A percentile compares a stretch with the other conserved stretches of the same genome.
Evolutionary conservation across 2,797 vertebrate genomes (phyloP).

Genomic region (Tinamus major): DNA sequence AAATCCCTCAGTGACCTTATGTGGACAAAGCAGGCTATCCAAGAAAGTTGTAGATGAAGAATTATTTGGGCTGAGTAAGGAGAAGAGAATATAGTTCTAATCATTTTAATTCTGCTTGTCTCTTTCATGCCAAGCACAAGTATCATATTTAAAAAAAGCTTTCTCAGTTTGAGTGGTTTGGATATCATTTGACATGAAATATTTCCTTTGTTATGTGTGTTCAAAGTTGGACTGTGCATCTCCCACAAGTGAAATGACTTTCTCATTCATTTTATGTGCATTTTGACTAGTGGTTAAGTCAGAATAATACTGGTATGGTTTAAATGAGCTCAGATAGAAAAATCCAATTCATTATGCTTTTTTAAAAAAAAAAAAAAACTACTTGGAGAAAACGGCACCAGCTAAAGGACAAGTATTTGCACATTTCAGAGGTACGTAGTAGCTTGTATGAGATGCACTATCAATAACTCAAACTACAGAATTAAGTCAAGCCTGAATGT

Average conservation of each 20-base stretch:
- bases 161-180: not conserved
- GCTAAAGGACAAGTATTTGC: fast-evolving
- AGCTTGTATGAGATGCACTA: fast-evolving
- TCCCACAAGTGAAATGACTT: not conserved
- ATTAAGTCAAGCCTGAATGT: too few relatives aligned
- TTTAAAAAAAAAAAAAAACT: not conserved
- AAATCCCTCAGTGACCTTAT: not conserved
- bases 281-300: not conserved
- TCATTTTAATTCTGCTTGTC: not conserved
- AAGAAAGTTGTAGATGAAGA: not conserved
- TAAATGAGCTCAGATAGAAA: not conserved
- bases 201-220: not conserved
- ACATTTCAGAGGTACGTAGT: fast-evolving
- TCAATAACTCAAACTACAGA: not conserved
- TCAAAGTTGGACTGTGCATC: not conserved
- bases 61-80: not conserved
- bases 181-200: not conserved
- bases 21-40: not conserved
- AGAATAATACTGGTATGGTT: not conserved
- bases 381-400: not conserved
- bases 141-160: not conserved
- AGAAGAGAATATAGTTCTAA: not conserved
- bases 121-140: not conserved
- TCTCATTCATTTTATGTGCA: not conserved
- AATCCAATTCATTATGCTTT: not conserved